Evolutionary conservation across 1,140 invertebrate genomes (phyloP).

Genomic region (Sesamia nonagrioides): DNA sequence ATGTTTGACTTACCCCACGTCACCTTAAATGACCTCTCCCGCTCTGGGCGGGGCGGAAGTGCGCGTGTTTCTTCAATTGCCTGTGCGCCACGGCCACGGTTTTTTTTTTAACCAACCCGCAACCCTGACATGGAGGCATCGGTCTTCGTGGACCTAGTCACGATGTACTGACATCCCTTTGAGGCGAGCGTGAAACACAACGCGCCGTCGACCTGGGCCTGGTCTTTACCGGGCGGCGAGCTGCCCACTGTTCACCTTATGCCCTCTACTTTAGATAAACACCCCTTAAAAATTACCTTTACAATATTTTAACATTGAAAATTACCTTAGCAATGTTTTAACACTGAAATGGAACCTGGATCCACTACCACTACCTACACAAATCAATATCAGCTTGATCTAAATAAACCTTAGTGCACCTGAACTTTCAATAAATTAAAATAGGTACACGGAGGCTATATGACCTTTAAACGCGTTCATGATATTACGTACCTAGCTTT

Average conservation of each 20-base stretch:
- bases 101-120: too few relatives aligned
- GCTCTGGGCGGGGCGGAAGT: too few relatives aligned
- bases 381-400: background rate
- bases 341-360: too few relatives aligned
- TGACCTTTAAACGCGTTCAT: background rate
- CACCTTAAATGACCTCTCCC: too few relatives aligned
- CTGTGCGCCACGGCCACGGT: background rate
- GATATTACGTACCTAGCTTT: background rate
- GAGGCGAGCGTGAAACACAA: too few relatives aligned
- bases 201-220: too few relatives aligned
- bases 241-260: background rate
- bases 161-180: too few relatives aligned
- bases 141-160: too few relatives aligned
- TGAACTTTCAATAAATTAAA: background rate
- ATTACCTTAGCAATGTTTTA: background rate
- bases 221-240: too few relatives aligned
- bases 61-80: background rate
- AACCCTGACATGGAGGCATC: too few relatives aligned
- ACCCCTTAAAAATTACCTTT: background rate
- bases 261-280: slow-evolving; percentile 9
- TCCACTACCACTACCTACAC: too few relatives aligned
- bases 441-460: background rate
- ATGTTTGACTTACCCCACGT: too few relatives aligned
- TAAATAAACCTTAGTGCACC: background rate
- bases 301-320: background rate